Base-by-base conservation (phyloP, 2,888 invertebrate species). In the Keiferia lycopersicella region DNA sequence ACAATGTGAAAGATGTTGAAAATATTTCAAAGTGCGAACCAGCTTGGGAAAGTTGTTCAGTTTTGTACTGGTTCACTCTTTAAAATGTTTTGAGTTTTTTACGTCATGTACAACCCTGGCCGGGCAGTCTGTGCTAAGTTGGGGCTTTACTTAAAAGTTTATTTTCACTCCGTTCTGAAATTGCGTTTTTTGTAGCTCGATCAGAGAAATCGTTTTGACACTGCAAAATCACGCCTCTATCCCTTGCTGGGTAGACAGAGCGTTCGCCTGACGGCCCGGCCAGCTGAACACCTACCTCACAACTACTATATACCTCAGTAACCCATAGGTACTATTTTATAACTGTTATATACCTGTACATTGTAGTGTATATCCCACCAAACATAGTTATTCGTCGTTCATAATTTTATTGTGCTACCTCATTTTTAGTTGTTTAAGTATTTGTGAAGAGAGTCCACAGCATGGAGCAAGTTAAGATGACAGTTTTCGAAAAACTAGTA, bases 371-470 rank as follows among this genome's bases (percentile, higher is more conserved):
- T 83, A 88, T 89, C 91, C 91, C 91, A 91, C 91, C 91, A 89
- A 89, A 87, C 87, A 78, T 86, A 87, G 88, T 86, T 84, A 62
- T 65, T 86, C 81, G 83, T 83, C 81, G 86, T 87, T 84, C 86
- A 87, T 88, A 84, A 84, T 85, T 48, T n/a, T n/a, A n/a, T n/a
- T 78, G 82, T 83, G 81, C 90, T 91, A 91, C 91, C 91, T 91
- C 91, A 91, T 84, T 82, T 56, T 88, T 86, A 85, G 68, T 67
- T 71, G 65, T 77, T 76, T 81, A 82, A 83, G 82, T 71, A 71
- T 67, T 74, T 75, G 68, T 70, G 69, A 65, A 65, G 75, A 64
- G 75, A 67, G 71, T 71, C 71, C 73, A 51, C 39, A 39, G 16
- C 11, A 16, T n/a, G 45, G 45, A 16, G 45, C 7, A n/a, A 45